Percentiles rank a stretch among this genome's conserved stretches.
Conservation (phyloP, 2,888 invertebrate genomes). For the Athripsodes cinereus region DNA sequence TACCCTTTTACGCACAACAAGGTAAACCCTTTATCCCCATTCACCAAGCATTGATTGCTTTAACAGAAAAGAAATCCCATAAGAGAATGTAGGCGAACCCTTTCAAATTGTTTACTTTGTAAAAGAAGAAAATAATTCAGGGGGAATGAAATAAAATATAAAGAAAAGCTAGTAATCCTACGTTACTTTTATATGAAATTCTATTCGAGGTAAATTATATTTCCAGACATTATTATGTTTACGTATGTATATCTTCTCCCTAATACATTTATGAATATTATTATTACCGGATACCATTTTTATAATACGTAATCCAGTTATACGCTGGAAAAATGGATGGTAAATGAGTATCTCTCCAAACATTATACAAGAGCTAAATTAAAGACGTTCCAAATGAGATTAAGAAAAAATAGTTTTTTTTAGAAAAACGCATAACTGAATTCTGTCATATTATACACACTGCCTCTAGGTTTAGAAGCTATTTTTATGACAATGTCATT, state of each 20-base stretch:
- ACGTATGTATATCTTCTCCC: neutral
- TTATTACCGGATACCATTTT: too few species aligned
- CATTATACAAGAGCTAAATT: too few species aligned
- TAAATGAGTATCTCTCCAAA: too few species aligned
- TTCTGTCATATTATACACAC: too few species aligned
- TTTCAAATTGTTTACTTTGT: conserved; percentile 24
- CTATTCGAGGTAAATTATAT: neutral
- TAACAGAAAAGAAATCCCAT: conserved; percentile 25
- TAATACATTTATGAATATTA: too few species aligned
- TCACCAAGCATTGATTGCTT: conserved; percentile 25
- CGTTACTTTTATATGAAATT: neutral
- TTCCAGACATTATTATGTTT: neutral
- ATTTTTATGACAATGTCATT: too few species aligned
- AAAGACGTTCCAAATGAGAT: too few species aligned
- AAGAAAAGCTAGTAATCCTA: conserved; percentile 8
- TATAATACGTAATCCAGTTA: too few species aligned
- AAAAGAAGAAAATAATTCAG: neutral
- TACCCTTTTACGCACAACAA: neutral
- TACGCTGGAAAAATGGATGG: too few species aligned
- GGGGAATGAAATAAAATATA: conserved; percentile 11
- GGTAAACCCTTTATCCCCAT: conserved; percentile 23
- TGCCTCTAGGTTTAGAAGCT: too few species aligned
- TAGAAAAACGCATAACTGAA: too few species aligned
- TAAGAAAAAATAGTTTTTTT: too few species aligned
- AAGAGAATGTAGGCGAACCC: conserved; percentile 13